Evolutionary conservation across 2,797 vertebrate genomes (phyloP), one percentile per base, ranked within the genome.

Genomic region (Chrysolophus pictus): DNA sequence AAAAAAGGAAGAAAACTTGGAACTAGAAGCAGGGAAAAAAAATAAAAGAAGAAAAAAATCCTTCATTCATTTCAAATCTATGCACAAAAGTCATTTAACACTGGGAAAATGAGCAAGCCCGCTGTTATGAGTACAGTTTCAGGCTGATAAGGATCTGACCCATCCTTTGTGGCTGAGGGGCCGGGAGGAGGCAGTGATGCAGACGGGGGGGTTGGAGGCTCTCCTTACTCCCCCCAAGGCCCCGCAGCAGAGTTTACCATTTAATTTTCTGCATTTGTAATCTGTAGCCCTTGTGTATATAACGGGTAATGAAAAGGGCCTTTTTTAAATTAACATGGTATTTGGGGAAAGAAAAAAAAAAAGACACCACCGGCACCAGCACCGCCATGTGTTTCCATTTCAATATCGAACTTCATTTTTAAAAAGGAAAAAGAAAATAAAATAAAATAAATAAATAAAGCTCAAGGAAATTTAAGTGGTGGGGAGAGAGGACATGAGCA

Each of bases 271-370:
- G 95, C 96, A 76, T 96, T 93, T 90, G 96, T 91, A 96, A 95
- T 96, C 96, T 81, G 89, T 69, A 97, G 96, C 91, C 87, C 93
- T 96, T 96, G 96, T 96, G 95, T 95, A 94, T 65, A 59, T 92
- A 96, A 94, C 14, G 73, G 49, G 89, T 96, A 97, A 96, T 91
- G 97, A 96, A 95, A 97, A 96, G 62, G 79, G 97, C 78, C 96
- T 98, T 98, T 95, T 97, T 96, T 82, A 88, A 97, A 98, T 98
- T 97, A 98, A 93, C 95, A 9, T 94, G 97, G 96, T 95, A 97
- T 98, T 94, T 93, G 87, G 96, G 77, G 92, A 87, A 82, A 91
- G 80, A 89, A 82, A 31, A 62, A 75, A 31, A 31, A 56, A 19
- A 63, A 63, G 72, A 37, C 14, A 53, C 3, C 29, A 2, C 1